These are phyloP conservation scores for Galleria mellonella DNA, from an alignment of 1,140 invertebrate genomes.

Conservation along the genomic window DNA sequence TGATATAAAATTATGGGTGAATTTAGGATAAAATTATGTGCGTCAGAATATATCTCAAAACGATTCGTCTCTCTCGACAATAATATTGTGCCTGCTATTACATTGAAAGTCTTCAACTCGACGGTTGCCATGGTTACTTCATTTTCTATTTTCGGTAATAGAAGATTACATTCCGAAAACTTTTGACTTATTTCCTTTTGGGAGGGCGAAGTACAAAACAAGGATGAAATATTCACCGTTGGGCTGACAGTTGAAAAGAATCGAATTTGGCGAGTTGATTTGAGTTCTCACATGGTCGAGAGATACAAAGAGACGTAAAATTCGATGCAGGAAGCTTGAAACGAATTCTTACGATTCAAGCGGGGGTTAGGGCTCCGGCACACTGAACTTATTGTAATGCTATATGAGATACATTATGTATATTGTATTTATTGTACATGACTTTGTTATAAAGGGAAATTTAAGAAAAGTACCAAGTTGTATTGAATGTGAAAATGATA, in stretches of 20 bases:
- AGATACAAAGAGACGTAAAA: conserved; percentile 12
- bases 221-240: conserved; percentile 36
- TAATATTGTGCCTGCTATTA: neutral
- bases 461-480: no score
- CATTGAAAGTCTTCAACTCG: conserved; percentile 1
- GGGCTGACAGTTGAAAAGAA: conserved; percentile 35
- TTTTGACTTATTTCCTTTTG: conserved; percentile 23
- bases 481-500: no score
- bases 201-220: conserved; percentile 12
- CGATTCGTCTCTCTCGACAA: neutral
- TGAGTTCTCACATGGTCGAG: conserved; percentile 6
- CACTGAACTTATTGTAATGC: no score
- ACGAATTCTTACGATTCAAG: conserved; percentile 3
- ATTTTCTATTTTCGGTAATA: conserved; percentile 8
- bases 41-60: neutral
- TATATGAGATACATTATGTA: no score
- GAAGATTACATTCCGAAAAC: conserved; percentile 16
- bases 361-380: neutral
- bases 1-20: neutral
- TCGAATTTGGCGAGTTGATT: conserved; percentile 21
- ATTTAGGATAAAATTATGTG: neutral
- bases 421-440: no score
- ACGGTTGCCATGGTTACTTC: conserved; percentile 2
- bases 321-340: conserved; percentile 11
- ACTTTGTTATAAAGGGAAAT: no score